Evolutionary conservation across 2,797 vertebrate genomes (phyloP), one percentile per base, ranked within the genome.

Genomic region (Podarcis lilfordi): DNA sequence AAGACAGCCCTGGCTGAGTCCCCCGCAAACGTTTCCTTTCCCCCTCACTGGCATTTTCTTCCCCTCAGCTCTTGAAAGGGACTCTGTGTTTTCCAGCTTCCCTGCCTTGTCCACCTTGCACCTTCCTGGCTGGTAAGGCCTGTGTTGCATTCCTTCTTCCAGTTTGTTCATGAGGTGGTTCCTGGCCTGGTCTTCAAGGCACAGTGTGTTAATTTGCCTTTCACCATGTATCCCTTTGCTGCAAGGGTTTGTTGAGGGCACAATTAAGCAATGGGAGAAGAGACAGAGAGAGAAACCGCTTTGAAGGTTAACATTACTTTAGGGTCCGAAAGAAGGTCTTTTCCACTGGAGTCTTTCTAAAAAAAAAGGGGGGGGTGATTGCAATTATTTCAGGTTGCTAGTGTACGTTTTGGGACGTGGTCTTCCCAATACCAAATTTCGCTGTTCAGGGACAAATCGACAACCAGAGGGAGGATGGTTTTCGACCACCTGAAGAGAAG

Each of bases 281-380:
- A 10, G 40, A 3, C 40, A 35, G 45, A 50, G 45, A 9, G 13
- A 4, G 50, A 1, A 4, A 15, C 50, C 19, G 17, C 29, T 1
- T 2, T 3, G n/a, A 69, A 81, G 81, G 50, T 55, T 84, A 40
- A 84, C 64, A 79, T 88, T 84, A 3, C 35, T 78, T 84, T 88
- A 81, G 7, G 32, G 64, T 79, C 74, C 40, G 6, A 69, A 11
- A 29, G 4, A 13, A 78, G 87, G n/a, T 32, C 19, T 59, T 19
- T 19, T 27, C 21, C 6, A 4, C 10, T 11, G 15, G 27, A 77
- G 55, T 32, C 35, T 19, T 64, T 74, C 71, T 23, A 15, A 15
- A 66, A 21, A 50, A 13, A 37, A 77, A 66, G 13, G 45, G 37
- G 55, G 71, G 37, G 55, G 71, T 55, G 50, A 3, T 55, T 8